These are phyloP conservation scores for Vipera latastei DNA, from an alignment of 2,797 vertebrate species.

Conservation along the genomic window DNA sequence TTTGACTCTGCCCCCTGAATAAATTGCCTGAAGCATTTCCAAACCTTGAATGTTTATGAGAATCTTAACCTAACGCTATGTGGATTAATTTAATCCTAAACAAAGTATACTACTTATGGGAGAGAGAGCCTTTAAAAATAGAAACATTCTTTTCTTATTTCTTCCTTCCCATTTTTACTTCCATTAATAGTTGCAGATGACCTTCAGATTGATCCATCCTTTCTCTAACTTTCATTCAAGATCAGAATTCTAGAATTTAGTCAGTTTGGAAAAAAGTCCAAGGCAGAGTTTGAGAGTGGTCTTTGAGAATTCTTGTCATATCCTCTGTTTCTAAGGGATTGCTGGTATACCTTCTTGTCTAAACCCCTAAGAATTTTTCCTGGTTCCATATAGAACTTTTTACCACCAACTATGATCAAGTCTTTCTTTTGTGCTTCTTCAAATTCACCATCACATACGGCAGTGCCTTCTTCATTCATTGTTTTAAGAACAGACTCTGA, in stretches of 20 bases:
- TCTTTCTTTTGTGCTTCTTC: not conserved
- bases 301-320: not conserved
- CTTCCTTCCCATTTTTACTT: constrained; percentile 27
- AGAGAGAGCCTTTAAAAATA: not conserved
- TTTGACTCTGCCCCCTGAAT: not conserved
- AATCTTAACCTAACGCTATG: not conserved
- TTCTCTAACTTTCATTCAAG: not conserved
- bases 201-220: constrained; percentile 1
- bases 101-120: not conserved
- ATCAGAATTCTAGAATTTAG: constrained; percentile 5
- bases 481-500: not conserved
- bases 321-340: not conserved
- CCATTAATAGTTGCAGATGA: not conserved
- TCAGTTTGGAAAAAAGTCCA: not conserved
- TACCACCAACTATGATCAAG: not conserved
- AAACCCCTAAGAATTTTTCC: not conserved
- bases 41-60: not conserved
- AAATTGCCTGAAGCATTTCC: not conserved
- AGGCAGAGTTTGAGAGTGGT: not conserved
- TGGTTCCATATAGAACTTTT: not conserved
- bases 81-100: not conserved
- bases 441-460: not conserved
- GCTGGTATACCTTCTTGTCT: not conserved
- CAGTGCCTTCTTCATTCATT: not conserved
- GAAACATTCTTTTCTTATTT: constrained; percentile 1